These are phyloP conservation scores for Cantharis rustica DNA, from an alignment of 2,888 invertebrate species.

Conservation along the genomic window DNA sequence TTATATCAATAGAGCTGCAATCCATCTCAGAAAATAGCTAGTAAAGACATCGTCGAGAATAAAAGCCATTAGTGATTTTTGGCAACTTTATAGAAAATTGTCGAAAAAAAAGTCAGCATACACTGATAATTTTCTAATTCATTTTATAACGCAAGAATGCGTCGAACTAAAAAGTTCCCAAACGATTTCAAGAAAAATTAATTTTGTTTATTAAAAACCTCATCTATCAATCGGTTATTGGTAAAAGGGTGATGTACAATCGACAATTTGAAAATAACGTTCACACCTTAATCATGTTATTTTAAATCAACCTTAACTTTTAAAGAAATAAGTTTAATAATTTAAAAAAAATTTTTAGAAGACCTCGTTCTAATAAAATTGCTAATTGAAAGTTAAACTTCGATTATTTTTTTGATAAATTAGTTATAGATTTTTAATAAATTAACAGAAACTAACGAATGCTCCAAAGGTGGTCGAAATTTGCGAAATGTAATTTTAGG, in stretches of 20 bases:
- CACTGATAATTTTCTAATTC: background rate
- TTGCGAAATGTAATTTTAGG: no score
- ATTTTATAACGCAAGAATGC: background rate
- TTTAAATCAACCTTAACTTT: slow-evolving; percentile 14
- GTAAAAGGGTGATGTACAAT: background rate
- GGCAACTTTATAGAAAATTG: no score
- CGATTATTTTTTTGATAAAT: slow-evolving; percentile 1
- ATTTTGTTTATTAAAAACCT: background rate
- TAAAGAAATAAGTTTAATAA: slow-evolving; percentile 12
- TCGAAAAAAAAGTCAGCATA: no score
- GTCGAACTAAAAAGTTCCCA: background rate
- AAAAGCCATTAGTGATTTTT: no score
- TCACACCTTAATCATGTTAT: slow-evolving; percentile 14
- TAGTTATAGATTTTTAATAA: slow-evolving; percentile 1
- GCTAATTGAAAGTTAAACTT: background rate
- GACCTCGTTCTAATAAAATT: slow-evolving; percentile 18
- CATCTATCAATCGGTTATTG: slow-evolving; percentile 6
- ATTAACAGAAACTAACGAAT: background rate
- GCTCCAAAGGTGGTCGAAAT: no score
- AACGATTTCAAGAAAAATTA: background rate
- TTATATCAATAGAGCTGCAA: no score
- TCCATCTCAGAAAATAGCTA: no score
- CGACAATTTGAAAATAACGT: background rate
- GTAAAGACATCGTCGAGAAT: no score
- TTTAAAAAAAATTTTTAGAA: slow-evolving; percentile 3